Base-by-base conservation (phyloP, 2,888 invertebrate genomes). In the Entomobrya proxima region DNA sequence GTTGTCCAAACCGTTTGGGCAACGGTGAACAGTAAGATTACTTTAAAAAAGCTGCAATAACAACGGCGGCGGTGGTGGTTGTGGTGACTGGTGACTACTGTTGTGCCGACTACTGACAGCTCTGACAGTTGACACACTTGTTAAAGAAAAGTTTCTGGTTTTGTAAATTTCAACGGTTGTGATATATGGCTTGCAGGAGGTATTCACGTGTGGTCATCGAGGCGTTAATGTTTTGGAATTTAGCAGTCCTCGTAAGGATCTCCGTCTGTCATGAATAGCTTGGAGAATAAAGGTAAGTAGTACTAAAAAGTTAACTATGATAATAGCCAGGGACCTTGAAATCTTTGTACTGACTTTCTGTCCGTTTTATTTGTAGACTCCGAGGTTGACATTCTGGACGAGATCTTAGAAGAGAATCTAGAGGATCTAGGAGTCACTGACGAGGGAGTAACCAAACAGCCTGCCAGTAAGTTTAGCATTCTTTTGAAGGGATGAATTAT, bases 331-430 rank as follows among this genome's bases (percentile, higher is more conserved):
- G 7, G 52, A 3, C 52, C 1, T 18, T 13, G 52, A 7, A 7
- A 18, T 18, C 52, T 7, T 52, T 18, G 21, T 52, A 18, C n/a
- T 52, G n/a, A 50, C 11, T 75, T 21, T 44, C 13, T 69, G 13
- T 30, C 24, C 52, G 55, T 50, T 32, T 75, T 75, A 75, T 52
- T 32, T 21, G 15, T 47, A 87, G 87, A 87, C 85, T 85, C 87
- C 78, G 89, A 87, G 74, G 88, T 89, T 44, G 88, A 89, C 50
- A 88, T 89, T 50, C 86, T 89, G 52, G 89, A 88, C 83, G 89
- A 89, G 52, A 88, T 89, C 35, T 78, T 89, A 76, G 88, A 88
- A 87, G 88, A 87, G 77, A 88, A 89, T 84, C 75, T 89, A 24
- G 89, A 89, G 58, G 89, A 89, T 84, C 81, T 89, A 69, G 89